Evolutionary conservation across 2,888 invertebrate genomes (phyloP), one percentile per base, ranked within the genome.

Genomic region (Rotaria macrura): DNA sequence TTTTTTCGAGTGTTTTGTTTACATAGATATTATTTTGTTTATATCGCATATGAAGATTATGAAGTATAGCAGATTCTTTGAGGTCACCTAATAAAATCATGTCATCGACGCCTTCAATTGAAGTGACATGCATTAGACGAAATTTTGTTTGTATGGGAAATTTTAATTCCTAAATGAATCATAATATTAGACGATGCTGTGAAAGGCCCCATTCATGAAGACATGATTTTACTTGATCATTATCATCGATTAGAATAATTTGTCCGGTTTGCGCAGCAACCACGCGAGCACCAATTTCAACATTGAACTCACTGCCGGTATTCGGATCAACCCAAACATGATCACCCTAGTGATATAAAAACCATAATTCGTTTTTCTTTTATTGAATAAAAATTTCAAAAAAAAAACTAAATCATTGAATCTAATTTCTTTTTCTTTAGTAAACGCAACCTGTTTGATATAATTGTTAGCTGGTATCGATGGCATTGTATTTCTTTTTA

Each of bases 261-360:
- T 96, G 93, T 87, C 96, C 94, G 85, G 96, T 96, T 91, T 97
- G 97, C 54, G 96, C 95, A 85, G 96, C 95, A 89, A 96, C 93
- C 88, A 99, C 98, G 89, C 95, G 94, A 88, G 97, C 99, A 88
- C 99, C 99, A 91, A 99, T 96, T 89, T 98, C 97, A 91, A 97
- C 97, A 91, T 96, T 95, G 93, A 97, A 98, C 93, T 97, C 97
- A 90, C 95, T 94, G 88, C 94, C 94, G 87, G 95, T 94, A 90
- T 95, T 94, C 90, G 97, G 97, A 93, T 99, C 98, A 92, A 99
- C 95, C 99, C 99, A 99, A 93, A 99, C 97, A 93, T 97, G 97
- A 93, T 99, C 99, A 92, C 98, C 98, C 98, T 99, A 65, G 5
- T 6, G 65, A 38, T 65, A 34, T 3, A 65, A 34, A 65, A 20